A percentile compares a stretch with the other conserved stretches of the same genome.
Evolutionary conservation across 2,888 invertebrate species (phyloP).

Genomic region (Eretmocerus hayati): DNA sequence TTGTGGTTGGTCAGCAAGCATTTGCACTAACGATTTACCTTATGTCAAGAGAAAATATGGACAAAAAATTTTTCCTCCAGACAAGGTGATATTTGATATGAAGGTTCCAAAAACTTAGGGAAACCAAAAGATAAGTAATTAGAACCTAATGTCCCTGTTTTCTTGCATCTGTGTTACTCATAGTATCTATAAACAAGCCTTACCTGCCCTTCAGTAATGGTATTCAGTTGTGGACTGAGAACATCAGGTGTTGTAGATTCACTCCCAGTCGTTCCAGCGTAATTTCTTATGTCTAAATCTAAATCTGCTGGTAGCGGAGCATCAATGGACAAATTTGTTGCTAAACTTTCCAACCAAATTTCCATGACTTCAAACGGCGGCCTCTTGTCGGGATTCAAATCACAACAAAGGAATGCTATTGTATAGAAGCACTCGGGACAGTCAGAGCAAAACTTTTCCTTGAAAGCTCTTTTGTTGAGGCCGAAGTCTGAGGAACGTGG

Average conservation of each 20-base stretch:
- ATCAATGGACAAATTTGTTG: constrained; percentile 63
- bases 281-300: constrained; percentile 69
- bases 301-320: constrained; percentile 60
- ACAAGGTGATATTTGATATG: no score
- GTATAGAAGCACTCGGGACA: constrained; percentile 85
- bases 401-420: constrained; percentile 84
- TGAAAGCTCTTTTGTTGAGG: constrained; percentile 76
- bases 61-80: no score
- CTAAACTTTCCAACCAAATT: constrained; percentile 78
- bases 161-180: background rate
- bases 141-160: no score
- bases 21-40: no score
- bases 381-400: constrained; percentile 83
- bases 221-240: constrained; percentile 51
- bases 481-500: constrained; percentile 90
- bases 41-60: no score
- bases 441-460: constrained; percentile 73
- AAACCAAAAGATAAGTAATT: no score
- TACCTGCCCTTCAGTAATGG: constrained; percentile 51
- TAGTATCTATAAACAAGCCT: background rate
- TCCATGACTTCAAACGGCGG: constrained; percentile 86
- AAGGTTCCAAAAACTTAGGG: no score
- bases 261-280: constrained; percentile 55
- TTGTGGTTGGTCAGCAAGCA: no score
- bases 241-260: constrained; percentile 57